phyloP scores from a whole-genome alignment of 1,140 invertebrate species.

The Aphidius gifuensis region DNA sequence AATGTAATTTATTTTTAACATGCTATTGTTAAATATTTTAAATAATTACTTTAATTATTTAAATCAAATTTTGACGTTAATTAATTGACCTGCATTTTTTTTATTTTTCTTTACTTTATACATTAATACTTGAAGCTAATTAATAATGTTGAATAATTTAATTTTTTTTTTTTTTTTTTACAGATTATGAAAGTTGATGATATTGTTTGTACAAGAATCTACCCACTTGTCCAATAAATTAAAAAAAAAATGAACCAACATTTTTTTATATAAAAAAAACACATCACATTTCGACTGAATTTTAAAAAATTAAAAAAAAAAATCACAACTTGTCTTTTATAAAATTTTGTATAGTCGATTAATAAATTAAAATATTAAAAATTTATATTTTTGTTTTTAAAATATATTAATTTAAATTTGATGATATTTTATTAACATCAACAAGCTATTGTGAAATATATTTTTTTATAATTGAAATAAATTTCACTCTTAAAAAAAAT shows the following conservation, averaged over 20 bases:
- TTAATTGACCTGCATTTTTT: too few relatives aligned
- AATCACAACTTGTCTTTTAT: neutral
- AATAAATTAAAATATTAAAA: too few relatives aligned
- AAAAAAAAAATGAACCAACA: neutral
- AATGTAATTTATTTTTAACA: neutral
- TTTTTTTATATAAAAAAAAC: too few relatives aligned
- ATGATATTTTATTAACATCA: too few relatives aligned
- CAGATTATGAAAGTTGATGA: slow-evolving; percentile 70
- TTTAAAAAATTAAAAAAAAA: too few relatives aligned
- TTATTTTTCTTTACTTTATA: neutral
- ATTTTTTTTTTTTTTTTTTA: slow-evolving; percentile 31
- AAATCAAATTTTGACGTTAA: too few relatives aligned
- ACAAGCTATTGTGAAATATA: too few relatives aligned
- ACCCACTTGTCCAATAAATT: slow-evolving; percentile 61
- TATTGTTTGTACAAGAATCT: slow-evolving; percentile 69
- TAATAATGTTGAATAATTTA: slow-evolving; percentile 9
- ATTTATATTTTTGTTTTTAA: too few relatives aligned
- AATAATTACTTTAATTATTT: neutral
- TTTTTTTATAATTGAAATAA: too few relatives aligned
- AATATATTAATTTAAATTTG: too few relatives aligned
- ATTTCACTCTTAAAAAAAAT: too few relatives aligned
- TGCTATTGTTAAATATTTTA: slow-evolving; percentile 8
- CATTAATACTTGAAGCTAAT: neutral
- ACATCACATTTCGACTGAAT: too few relatives aligned
- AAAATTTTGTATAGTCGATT: neutral